Percentiles rank a stretch among this genome's conserved stretches.
These are phyloP conservation scores for Campylomormyrus numenius DNA, from an alignment of 2,113 vertebrate genomes.

Conservation along the genomic window DNA sequence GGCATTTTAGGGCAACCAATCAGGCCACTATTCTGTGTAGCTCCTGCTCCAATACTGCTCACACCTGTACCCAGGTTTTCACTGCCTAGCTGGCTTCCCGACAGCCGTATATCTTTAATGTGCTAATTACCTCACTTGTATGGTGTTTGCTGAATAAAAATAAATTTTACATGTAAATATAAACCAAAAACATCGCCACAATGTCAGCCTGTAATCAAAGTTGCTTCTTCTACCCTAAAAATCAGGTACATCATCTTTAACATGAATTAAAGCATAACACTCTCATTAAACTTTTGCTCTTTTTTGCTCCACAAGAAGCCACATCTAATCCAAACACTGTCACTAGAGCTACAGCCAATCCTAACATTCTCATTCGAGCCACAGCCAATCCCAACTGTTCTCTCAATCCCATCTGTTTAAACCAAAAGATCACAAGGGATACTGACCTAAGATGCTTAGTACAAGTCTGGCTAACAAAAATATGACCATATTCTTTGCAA, in stretches of 20 bases:
- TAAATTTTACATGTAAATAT: neutral
- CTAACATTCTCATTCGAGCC: neutral
- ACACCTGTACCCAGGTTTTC: neutral
- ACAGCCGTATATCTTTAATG: neutral
- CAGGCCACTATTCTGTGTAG: neutral
- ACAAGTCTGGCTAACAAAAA: neutral
- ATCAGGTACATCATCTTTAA: neutral
- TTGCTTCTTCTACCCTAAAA: neutral
- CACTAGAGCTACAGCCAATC: neutral
- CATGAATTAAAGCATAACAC: neutral
- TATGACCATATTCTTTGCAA: neutral
- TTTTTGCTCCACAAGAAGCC: neutral
- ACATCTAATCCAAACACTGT: neutral
- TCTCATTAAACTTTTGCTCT: neutral
- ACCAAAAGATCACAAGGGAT: neutral
- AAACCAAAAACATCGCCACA: neutral
- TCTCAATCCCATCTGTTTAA: neutral
- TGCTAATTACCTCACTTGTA: neutral
- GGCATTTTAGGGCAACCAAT: neutral
- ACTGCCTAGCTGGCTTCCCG: neutral
- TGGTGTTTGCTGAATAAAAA: neutral
- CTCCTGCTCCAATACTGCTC: neutral
- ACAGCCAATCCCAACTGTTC: neutral
- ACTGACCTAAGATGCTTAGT: neutral
- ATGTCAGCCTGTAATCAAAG: neutral